These are phyloP conservation scores for Eupithecia subfuscata DNA, from an alignment of 2,888 invertebrate genomes.

Conservation along the genomic window DNA sequence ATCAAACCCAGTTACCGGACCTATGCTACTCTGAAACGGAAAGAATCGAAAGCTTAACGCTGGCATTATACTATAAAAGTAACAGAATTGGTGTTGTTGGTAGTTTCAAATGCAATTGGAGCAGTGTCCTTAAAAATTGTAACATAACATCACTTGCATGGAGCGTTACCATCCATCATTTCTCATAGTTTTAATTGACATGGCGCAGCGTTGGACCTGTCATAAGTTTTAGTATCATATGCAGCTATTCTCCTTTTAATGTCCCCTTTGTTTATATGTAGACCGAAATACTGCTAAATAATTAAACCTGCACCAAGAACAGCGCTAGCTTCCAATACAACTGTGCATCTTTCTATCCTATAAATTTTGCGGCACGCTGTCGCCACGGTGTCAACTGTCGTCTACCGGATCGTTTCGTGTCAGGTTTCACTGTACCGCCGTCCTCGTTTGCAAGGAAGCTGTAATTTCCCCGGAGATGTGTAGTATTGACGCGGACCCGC, in stretches of 20 bases:
- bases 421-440: constrained; percentile 43
- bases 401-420: constrained; percentile 29
- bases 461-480: constrained; percentile 68
- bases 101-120: background rate
- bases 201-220: background rate
- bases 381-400: constrained; percentile 27
- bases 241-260: background rate
- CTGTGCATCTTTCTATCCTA: background rate
- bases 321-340: constrained; percentile 1
- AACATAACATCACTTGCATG: background rate
- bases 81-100: background rate
- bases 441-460: constrained; percentile 52
- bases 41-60: background rate
- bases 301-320: background rate
- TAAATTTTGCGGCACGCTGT: constrained; percentile 15
- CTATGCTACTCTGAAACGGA: constrained; percentile 34
- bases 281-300: background rate
- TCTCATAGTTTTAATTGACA: background rate
- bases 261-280: background rate
- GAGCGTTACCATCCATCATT: background rate
- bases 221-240: background rate
- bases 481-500: constrained; percentile 62
- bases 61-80: background rate
- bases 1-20: constrained; percentile 54
- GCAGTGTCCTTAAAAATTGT: background rate